Percentiles rank a stretch among this genome's conserved stretches.
Conservation (phyloP, 2,797 vertebrate genomes). For the Sylvilagus floridanus region DNA sequence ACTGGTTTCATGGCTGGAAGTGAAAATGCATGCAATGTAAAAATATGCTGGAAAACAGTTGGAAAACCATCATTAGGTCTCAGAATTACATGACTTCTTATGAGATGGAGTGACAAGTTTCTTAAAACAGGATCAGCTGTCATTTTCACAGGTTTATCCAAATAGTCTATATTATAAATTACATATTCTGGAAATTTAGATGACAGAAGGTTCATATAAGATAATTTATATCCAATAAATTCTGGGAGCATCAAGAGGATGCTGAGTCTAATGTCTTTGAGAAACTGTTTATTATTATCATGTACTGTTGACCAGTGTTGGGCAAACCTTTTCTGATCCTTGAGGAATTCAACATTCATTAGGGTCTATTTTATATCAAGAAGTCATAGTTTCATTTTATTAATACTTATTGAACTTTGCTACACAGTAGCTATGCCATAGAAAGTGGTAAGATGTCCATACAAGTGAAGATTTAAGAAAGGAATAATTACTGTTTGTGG, state of each 20-base stretch:
- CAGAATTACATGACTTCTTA: constrained; percentile 64
- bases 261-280: constrained; percentile 48
- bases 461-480: not conserved
- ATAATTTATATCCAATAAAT: constrained; percentile 82
- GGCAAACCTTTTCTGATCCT: constrained; percentile 56
- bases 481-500: not conserved
- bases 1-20: constrained; percentile 86
- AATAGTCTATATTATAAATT: constrained; percentile 71
- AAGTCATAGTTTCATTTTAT: constrained; percentile 50
- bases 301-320: constrained; percentile 64
- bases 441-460: not conserved
- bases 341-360: not conserved
- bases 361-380: not conserved
- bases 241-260: constrained; percentile 52
- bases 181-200: constrained; percentile 72
- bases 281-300: constrained; percentile 63
- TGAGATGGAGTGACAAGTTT: constrained; percentile 77
- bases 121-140: constrained; percentile 72
- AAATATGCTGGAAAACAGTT: constrained; percentile 85
- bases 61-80: constrained; percentile 81
- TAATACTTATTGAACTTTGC: constrained; percentile 26
- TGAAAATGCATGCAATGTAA: constrained; percentile 86
- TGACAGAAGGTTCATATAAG: constrained; percentile 76
- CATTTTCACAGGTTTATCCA: constrained; percentile 78
- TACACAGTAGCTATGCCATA: not conserved